Base-by-base conservation (phyloP, 2,888 invertebrate species). In the Anticlea derivata region DNA sequence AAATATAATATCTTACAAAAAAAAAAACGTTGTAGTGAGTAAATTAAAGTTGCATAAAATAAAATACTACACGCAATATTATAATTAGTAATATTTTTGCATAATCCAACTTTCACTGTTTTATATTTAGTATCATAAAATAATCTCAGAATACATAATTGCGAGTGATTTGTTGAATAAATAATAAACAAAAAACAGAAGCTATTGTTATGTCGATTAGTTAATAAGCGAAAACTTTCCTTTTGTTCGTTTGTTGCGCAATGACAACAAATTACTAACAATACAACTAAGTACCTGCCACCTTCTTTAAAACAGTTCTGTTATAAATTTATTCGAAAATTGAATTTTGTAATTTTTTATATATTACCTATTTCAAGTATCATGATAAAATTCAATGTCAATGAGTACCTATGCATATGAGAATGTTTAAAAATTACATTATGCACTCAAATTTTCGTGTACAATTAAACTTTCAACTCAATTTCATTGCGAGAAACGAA, bases 191-290 rank as follows among this genome's bases (percentile, higher is more conserved):
- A 49, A 50, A 58, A 45, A 55, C 35, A 46, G 29, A 13, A 39
- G 30, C 48, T 29, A 54, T 60, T 62, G 50, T 56, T 56, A 54
- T 53, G 50, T 33, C 50, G 43, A 53, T 56, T 56, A 54, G 50
- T 61, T 49, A 57, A 53, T 49, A 61, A 41, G 33, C 22, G 13
- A 35, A 50, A 37, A 52, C 57, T 59, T 59, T 59, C 59, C 33
- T 54, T 59, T 61, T 54, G 55, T 57, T 33, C 12, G 39, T 46
- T 47, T 44, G 48, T 59, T 55, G 45, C 51, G 50, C 39, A 57
- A 59, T 44, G 44, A 44, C 26, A 38, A 45, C 39, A 52, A 61
- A 50, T 59, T 55, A 59, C 33, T 24, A 31, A 39, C 27, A 39
- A 26, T 38, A 27, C 11, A 33, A 43, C 10, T 23, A 23, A 34